phyloP scores from a whole-genome alignment of 2,113 vertebrate species.

The Fregetta grallaria region DNA sequence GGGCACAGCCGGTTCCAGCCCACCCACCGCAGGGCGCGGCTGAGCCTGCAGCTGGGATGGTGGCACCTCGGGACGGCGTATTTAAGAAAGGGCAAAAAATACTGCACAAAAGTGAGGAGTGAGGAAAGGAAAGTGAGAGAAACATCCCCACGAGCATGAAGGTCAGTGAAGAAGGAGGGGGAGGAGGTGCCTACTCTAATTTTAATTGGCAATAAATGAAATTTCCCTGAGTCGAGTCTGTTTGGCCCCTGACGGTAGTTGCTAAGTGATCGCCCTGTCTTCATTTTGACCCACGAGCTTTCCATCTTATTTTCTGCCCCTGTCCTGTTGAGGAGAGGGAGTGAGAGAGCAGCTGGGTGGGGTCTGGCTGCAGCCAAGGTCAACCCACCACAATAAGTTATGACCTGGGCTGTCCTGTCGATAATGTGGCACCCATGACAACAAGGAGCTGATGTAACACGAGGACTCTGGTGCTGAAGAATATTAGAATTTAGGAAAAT shows the following conservation, averaged over 20 bases:
- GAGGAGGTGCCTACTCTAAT: neutral
- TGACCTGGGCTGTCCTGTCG: fast-evolving
- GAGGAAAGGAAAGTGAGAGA: neutral
- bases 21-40: fast-evolving
- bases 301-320: neutral
- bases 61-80: fast-evolving
- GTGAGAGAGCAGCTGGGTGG: neutral
- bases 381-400: neutral
- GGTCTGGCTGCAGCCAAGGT: neutral
- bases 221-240: neutral
- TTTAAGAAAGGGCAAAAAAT: neutral
- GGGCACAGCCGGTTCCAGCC: neutral
- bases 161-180: neutral
- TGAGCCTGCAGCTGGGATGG: fast-evolving
- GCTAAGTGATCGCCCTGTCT: neutral
- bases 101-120: fast-evolving
- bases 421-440: neutral
- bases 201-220: neutral
- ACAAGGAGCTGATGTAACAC: neutral
- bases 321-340: fast-evolving
- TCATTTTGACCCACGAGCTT: neutral
- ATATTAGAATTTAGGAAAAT: neutral
- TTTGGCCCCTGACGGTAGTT: neutral
- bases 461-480: neutral
- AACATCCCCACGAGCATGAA: neutral